These are phyloP conservation scores for Enhydra lutris DNA, from an alignment of 2,113 vertebrate genomes.

Conservation along the genomic window DNA sequence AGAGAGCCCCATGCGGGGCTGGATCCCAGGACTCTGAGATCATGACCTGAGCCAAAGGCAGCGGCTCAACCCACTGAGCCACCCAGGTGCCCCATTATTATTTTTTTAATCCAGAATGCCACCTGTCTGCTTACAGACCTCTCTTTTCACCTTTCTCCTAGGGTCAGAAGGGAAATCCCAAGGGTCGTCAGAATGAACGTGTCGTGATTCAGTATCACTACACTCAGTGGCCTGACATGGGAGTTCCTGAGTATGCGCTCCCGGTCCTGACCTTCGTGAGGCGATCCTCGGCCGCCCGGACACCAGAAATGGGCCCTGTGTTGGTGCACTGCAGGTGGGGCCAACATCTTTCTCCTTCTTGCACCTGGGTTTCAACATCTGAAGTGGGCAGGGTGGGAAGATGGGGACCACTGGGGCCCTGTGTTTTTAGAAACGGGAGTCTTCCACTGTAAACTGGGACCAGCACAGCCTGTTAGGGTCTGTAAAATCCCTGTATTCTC, in stretches of 20 bases:
- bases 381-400: neutral
- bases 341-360: fast-evolving
- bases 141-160: constrained; percentile 16
- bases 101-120: neutral
- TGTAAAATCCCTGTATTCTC: neutral
- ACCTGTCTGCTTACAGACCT: neutral
- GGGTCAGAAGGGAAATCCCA: constrained; percentile 93
- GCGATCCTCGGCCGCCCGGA: constrained; percentile 91
- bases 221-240: constrained; percentile 99
- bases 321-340: constrained; percentile 97
- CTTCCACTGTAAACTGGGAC: neutral
- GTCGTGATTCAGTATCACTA: constrained; percentile 96
- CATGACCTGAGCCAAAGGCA: too few species aligned
- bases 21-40: too few species aligned
- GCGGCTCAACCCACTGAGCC: too few species aligned
- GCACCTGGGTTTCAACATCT: fast-evolving
- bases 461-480: neutral
- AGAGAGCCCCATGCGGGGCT: too few species aligned
- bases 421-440: neutral
- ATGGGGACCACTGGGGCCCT: fast-evolving
- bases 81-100: too few species aligned
- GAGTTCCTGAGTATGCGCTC: constrained; percentile 95
- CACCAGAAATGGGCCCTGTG: constrained; percentile 91
- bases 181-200: constrained; percentile 92
- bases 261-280: constrained; percentile 97